A percentile compares a stretch with the other conserved stretches of the same genome.
phyloP scores from a whole-genome alignment of 2,888 invertebrate species.

The Pantelozetes paolii region DNA sequence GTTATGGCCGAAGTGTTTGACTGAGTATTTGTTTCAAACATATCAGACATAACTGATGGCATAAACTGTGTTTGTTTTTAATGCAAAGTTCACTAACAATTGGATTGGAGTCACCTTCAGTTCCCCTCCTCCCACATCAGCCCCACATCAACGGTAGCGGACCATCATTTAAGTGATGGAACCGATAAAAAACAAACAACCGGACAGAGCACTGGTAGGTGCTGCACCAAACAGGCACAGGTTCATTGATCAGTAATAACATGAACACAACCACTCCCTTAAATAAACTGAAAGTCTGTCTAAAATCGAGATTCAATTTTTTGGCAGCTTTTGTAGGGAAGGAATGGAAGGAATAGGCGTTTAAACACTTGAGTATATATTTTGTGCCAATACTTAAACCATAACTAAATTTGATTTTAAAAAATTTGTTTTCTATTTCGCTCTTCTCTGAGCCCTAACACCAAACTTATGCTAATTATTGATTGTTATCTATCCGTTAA shows the following conservation, averaged over 20 bases:
- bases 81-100: slow-evolving; percentile 11
- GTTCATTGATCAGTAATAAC: slow-evolving; percentile 35
- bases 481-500: slow-evolving; percentile 23
- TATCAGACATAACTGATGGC: not conserved
- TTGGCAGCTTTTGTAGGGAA: not conserved
- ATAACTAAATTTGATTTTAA: not conserved
- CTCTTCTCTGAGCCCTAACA: slow-evolving; percentile 11
- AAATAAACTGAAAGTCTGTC: slow-evolving; percentile 20
- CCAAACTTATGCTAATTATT: slow-evolving; percentile 32
- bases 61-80: not conserved
- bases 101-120: slow-evolving; percentile 20
- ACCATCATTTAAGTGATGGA: slow-evolving; percentile 35
- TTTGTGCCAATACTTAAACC: too few species aligned
- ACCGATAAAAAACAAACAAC: slow-evolving; percentile 33
- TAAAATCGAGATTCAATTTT: slow-evolving; percentile 7
- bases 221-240: slow-evolving; percentile 32
- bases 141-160: slow-evolving; percentile 20
- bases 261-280: slow-evolving; percentile 34
- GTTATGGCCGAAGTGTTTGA: not conserved
- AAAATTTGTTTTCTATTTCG: slow-evolving; percentile 1
- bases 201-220: slow-evolving; percentile 18
- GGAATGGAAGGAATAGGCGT: not conserved
- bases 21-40: not conserved
- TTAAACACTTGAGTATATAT: not conserved
- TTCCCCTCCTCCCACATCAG: slow-evolving; percentile 29